phyloP scores from a whole-genome alignment of 2,113 vertebrate genomes.

The Tragelaphus buxtoni region DNA sequence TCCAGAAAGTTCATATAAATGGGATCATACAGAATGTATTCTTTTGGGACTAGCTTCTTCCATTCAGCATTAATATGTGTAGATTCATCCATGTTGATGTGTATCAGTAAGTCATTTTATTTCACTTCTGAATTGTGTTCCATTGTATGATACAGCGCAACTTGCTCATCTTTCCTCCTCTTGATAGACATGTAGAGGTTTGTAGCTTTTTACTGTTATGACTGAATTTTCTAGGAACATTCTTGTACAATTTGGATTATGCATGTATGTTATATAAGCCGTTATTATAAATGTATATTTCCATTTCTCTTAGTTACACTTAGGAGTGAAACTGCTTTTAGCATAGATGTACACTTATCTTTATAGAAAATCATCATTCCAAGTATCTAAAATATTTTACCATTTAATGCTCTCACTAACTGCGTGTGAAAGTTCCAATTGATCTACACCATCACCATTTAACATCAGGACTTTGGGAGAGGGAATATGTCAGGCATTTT shows the following conservation, averaged over 20 bases:
- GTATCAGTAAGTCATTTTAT: background rate
- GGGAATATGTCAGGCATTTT: background rate
- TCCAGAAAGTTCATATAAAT: background rate
- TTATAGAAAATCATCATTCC: background rate
- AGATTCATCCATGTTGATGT: background rate
- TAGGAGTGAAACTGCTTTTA: background rate
- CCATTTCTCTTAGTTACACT: background rate
- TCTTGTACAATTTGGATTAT: background rate
- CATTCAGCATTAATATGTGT: background rate
- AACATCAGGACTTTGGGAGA: background rate
- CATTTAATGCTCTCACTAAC: background rate
- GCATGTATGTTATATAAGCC: background rate
- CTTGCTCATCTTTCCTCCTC: background rate
- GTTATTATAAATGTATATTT: background rate
- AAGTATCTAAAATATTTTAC: background rate
- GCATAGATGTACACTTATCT: background rate
- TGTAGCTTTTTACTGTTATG: background rate
- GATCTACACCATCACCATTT: background rate
- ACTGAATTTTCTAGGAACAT: background rate
- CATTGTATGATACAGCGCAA: background rate
- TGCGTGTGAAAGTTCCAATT: background rate
- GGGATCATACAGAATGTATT: background rate
- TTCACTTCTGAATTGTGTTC: background rate
- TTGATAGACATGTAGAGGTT: background rate
- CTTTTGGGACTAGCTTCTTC: background rate